Conservation (phyloP, 2,888 invertebrate genomes). For the Cryptocephalus primarius region DNA sequence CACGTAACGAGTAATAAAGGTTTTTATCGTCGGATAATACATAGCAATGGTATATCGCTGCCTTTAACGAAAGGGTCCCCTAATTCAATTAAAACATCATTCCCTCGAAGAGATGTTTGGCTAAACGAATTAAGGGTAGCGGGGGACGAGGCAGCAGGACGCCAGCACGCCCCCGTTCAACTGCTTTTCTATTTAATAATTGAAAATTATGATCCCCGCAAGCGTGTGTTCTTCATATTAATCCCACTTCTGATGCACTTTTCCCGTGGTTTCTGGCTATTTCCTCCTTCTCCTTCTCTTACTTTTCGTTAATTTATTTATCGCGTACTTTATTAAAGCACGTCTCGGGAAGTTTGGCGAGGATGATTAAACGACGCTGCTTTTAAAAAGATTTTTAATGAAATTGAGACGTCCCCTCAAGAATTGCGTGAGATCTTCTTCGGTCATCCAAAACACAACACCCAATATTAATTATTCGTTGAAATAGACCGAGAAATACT, state of each 20-base stretch:
- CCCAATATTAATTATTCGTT: no score
- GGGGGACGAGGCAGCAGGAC: conserved; percentile 2
- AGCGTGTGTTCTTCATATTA: conserved; percentile 15
- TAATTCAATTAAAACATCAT: not conserved
- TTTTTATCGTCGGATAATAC: not conserved
- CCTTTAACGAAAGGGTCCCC: not conserved
- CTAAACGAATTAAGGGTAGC: conserved; percentile 27
- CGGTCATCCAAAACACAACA: no score
- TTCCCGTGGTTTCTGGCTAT: not conserved
- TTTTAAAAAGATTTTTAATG: no score
- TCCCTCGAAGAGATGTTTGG: conserved; percentile 18
- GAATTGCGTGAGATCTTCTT: no score
- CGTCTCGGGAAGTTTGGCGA: not conserved
- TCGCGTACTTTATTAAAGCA: no score
- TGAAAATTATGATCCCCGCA: conserved; percentile 18
- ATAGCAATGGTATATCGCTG: not conserved
- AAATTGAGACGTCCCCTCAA: no score
- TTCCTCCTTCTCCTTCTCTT: not conserved
- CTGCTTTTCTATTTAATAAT: conserved; percentile 23
- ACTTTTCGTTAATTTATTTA: not conserved
- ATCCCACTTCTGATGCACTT: not conserved
- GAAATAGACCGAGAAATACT: no score
- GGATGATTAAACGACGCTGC: no score
- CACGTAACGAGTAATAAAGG: not conserved
- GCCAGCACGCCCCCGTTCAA: not conserved